phyloP scores from a whole-genome alignment of 2,888 invertebrate genomes.

The Camponotus fellah region DNA sequence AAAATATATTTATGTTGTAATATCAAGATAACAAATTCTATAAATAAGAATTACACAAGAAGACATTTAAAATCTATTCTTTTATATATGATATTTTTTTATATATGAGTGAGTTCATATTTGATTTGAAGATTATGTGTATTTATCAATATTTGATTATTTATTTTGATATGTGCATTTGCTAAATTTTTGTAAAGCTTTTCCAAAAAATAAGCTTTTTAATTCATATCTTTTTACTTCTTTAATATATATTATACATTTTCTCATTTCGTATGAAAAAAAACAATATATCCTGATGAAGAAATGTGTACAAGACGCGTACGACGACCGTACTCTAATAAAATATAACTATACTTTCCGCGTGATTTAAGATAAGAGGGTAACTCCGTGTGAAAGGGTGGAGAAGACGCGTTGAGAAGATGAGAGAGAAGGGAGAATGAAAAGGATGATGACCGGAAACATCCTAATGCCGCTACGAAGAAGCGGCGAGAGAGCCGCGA shows the following conservation, averaged over 20 bases:
- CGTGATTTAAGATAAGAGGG: constrained; percentile 42
- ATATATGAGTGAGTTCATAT: background rate
- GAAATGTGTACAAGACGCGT: constrained; percentile 20
- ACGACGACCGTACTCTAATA: background rate
- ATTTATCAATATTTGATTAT: background rate
- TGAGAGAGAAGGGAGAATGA: constrained; percentile 51
- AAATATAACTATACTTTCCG: constrained; percentile 34
- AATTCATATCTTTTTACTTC: background rate
- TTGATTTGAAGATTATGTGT: background rate
- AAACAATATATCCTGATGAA: background rate
- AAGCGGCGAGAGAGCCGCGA: constrained; percentile 64
- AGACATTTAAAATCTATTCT: background rate
- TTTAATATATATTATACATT: background rate
- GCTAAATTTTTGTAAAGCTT: background rate
- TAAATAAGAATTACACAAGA: background rate
- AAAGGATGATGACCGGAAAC: constrained; percentile 74
- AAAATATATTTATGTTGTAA: background rate
- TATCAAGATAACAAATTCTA: background rate
- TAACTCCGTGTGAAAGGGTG: constrained; percentile 26
- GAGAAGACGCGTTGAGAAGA: background rate
- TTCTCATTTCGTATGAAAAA: background rate
- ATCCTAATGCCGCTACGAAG: constrained; percentile 58
- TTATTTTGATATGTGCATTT: background rate
- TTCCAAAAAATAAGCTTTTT: background rate
- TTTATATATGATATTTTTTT: background rate